Conservation (phyloP, 1,140 invertebrate genomes). For the Calosoma granatense region DNA sequence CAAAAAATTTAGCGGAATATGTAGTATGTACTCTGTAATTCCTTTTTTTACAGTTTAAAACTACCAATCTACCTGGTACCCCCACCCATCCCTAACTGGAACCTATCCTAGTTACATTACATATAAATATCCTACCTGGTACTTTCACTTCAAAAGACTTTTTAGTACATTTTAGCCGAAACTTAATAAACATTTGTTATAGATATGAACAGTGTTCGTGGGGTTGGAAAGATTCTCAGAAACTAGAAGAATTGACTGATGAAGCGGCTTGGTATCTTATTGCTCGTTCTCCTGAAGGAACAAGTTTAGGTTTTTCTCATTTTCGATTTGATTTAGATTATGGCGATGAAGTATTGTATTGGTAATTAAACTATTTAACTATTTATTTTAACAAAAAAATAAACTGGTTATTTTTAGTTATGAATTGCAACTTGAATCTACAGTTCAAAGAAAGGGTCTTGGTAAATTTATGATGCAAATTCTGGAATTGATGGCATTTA, state of each 20-base stretch:
- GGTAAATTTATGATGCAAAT: conserved; percentile 72
- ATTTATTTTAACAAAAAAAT: conserved; percentile 12
- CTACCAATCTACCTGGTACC: too few species aligned
- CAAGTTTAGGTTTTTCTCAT: conserved; percentile 44
- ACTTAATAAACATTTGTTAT: conserved; percentile 21
- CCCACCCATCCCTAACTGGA: too few species aligned
- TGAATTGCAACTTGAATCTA: conserved; percentile 66
- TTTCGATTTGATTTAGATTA: conserved; percentile 77
- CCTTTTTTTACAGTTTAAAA: background rate
- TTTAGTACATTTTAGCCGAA: background rate
- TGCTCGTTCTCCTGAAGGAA: conserved; percentile 39
- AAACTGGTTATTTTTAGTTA: conserved; percentile 46
- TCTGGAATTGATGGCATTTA: conserved; percentile 62
- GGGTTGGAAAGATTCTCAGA: conserved; percentile 63
- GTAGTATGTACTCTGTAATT: too few species aligned
- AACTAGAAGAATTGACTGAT: conserved; percentile 60
- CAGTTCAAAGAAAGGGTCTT: conserved; percentile 56
- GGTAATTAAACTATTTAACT: conserved; percentile 38
- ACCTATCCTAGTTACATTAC: too few species aligned
- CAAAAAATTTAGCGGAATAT: conserved; percentile 1
- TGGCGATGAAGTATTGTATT: conserved; percentile 66
- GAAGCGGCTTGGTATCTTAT: conserved; percentile 60
- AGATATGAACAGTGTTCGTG: conserved; percentile 61
- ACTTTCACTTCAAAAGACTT: too few species aligned
- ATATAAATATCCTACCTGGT: background rate